phyloP scores from a whole-genome alignment of 2,888 invertebrate genomes.

The Syrista parreyssii region DNA sequence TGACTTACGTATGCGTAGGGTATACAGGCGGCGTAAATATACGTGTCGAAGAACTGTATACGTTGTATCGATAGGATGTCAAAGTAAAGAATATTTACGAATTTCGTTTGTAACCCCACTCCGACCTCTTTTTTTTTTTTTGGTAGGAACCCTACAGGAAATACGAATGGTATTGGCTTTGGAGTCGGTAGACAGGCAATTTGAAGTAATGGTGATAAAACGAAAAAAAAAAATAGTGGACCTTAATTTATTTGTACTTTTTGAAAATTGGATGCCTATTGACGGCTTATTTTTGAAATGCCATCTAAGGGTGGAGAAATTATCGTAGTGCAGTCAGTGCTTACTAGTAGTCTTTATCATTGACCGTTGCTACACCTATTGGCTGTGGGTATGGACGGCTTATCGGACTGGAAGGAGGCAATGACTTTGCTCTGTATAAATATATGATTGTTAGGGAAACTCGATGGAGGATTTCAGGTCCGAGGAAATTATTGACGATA shows the following conservation, averaged over 20 bases:
- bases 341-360: no score
- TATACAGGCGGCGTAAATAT: constrained; percentile 9
- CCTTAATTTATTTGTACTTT: not conserved
- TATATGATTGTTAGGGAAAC: no score
- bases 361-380: no score
- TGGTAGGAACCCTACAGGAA: not conserved
- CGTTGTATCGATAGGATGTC: constrained; percentile 30
- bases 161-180: not conserved
- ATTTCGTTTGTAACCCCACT: constrained; percentile 22
- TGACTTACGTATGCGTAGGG: not conserved
- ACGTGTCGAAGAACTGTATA: not conserved
- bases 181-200: constrained; percentile 1
- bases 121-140: not conserved
- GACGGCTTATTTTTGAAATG: not conserved
- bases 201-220: not conserved
- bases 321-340: no score
- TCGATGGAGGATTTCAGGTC: no score
- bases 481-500: no score
- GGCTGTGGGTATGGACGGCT: no score
- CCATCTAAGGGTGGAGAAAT: no score
- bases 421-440: no score
- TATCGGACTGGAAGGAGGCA: no score
- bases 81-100: constrained; percentile 50
- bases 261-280: not conserved
- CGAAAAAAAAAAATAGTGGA: not conserved